These are phyloP conservation scores for Pandemis corylana DNA, from an alignment of 2,888 invertebrate species.

Conservation along the genomic window DNA sequence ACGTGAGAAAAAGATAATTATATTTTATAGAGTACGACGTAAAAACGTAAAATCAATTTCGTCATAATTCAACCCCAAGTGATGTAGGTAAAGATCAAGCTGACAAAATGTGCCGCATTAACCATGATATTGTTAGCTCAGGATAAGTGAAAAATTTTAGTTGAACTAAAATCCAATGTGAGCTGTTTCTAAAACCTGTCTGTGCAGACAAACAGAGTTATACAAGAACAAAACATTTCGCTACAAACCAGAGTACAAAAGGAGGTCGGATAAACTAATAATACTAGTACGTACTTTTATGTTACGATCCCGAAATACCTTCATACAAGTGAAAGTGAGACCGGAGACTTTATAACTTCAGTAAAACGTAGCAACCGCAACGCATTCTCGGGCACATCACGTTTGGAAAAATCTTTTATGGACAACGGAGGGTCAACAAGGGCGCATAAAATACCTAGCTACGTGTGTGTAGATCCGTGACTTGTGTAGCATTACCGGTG, in stretches of 20 bases:
- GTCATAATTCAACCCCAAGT: no score
- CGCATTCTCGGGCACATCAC: slow-evolving; percentile 56
- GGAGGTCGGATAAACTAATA: slow-evolving; percentile 34
- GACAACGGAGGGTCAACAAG: slow-evolving; percentile 52
- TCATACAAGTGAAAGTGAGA: slow-evolving; percentile 56
- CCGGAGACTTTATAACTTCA: slow-evolving; percentile 64
- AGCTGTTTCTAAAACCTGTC: not conserved
- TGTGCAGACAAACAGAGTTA: not conserved
- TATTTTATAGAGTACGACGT: not conserved
- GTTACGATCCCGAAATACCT: slow-evolving; percentile 38
- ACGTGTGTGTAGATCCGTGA: slow-evolving; percentile 48
- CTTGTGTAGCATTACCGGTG: slow-evolving; percentile 44
- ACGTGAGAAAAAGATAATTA: slow-evolving; percentile 17
- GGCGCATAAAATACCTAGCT: slow-evolving; percentile 46
- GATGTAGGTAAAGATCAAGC: not conserved
- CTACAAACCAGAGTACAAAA: slow-evolving; percentile 14
- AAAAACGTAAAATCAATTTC: not conserved
- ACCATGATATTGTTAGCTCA: not conserved
- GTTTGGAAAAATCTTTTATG: slow-evolving; percentile 59
- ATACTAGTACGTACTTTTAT: slow-evolving; percentile 28
- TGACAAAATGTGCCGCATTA: not conserved
- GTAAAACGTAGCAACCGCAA: slow-evolving; percentile 65
- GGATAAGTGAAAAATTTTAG: not conserved
- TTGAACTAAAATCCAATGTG: not conserved
- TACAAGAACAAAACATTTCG: slow-evolving; percentile 4